Evolutionary conservation across 2,888 invertebrate species (phyloP), one percentile per base, ranked within the genome.

Genomic region (Antheraea assamensis): DNA sequence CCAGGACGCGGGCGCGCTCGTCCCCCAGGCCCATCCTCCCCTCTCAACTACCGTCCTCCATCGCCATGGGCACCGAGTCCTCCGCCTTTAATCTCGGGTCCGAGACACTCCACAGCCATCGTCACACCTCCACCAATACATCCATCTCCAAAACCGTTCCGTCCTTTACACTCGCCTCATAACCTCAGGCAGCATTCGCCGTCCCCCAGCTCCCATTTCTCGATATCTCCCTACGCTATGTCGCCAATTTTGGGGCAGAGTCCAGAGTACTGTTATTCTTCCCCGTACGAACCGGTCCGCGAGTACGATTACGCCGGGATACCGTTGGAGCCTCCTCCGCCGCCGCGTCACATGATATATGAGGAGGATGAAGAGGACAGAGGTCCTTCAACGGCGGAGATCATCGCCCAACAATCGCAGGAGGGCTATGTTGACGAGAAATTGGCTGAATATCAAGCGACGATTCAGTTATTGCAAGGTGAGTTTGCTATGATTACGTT

Each of bases 361-460:
- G 95, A 96, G 79, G 96, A 96, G 84, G 97, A 97, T 58, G 86
- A 86, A 74, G 97, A 97, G 86, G 96, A 97, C 79, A 95, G 96
- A 80, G 97, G 98, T 70, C 97, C 97, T 17, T 97, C 98, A 75
- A 98, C 98, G 27, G 98, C 98, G 71, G 98, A 98, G 91, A 98
- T 98, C 83, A 98, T 98, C 83, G 98, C 98, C 77, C 97, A 97
- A 89, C 98, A 98, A 93, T 98, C 98, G 76, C 98, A 98, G 94
- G 98, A 98, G 92, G 98, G 98, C 92, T 98, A 98, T 90, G 96
- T 98, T 79, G 98, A 98, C 88, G 98, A 98, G 92, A 98, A 98
- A 90, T 95, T 98, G 84, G 98, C 98, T 72, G 98, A 98, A 94
- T 98, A 98, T 90, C 98, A 98, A 92, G 97, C 97, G 78, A 98